A percentile compares a stretch with the other conserved stretches of the same genome.
Conservation (phyloP, 1,140 invertebrate genomes). For the Diuraphis noxia region DNA sequence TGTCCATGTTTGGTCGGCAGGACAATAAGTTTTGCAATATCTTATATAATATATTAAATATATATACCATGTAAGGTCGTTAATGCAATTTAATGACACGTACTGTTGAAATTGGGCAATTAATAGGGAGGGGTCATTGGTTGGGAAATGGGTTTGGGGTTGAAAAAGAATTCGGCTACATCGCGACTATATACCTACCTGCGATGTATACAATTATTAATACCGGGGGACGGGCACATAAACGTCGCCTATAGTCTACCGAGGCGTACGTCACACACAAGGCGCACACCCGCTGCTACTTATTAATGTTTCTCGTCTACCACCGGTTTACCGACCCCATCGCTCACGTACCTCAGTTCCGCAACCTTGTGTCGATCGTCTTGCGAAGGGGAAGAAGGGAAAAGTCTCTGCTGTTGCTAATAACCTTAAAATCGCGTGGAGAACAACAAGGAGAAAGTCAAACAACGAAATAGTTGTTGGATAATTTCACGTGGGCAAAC, state of each 20-base stretch:
- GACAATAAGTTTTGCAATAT: neutral
- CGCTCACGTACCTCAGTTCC: neutral
- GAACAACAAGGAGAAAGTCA: slow-evolving; percentile 31
- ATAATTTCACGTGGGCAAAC: neutral
- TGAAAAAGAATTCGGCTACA: neutral
- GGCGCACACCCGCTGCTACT: slow-evolving; percentile 1
- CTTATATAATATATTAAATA: neutral
- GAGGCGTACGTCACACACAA: slow-evolving; percentile 20
- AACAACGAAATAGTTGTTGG: slow-evolving; percentile 29
- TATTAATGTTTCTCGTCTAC: slow-evolving; percentile 33
- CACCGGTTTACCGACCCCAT: slow-evolving; percentile 1
- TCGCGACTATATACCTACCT: neutral
- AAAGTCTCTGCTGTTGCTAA: neutral
- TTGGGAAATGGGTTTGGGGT: neutral
- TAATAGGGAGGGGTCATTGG: neutral
- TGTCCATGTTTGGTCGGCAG: neutral
- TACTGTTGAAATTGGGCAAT: neutral
- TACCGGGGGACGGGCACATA: slow-evolving; percentile 7
- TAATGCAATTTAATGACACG: slow-evolving; percentile 42
- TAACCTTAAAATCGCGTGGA: neutral
- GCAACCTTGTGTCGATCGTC: neutral
- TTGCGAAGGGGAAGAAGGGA: neutral
- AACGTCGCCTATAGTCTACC: neutral
- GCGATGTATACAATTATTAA: neutral
- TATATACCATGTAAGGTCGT: neutral